These are phyloP conservation scores for Dolomedes plantarius DNA, from an alignment of 2,888 invertebrate species.

Conservation along the genomic window DNA sequence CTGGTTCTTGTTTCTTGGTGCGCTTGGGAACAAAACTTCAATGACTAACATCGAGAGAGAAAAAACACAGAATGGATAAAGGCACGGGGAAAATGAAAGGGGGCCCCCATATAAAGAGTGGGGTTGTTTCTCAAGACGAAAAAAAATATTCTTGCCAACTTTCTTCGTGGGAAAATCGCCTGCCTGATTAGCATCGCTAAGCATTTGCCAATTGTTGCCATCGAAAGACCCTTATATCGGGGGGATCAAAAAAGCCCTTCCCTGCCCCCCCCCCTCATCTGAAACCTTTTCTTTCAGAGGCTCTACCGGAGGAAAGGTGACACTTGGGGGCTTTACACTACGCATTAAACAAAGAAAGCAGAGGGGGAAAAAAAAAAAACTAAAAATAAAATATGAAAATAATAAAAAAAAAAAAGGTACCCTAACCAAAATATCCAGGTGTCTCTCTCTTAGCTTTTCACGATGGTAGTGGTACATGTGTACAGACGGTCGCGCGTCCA, in stretches of 20 bases:
- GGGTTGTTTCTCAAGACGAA: constrained; percentile 27
- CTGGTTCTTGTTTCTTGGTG: constrained; percentile 54
- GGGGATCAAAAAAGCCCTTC: too few species aligned
- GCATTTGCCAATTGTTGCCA: constrained; percentile 52
- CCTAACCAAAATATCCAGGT: constrained; percentile 60
- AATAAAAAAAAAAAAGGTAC: constrained; percentile 20
- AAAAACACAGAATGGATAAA: constrained; percentile 25
- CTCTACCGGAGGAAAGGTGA: constrained; percentile 39
- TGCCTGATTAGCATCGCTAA: constrained; percentile 63
- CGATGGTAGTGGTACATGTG: constrained; percentile 1
- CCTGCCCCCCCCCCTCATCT: constrained; percentile 1
- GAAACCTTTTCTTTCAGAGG: constrained; percentile 25
- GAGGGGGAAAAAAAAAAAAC: constrained; percentile 30
- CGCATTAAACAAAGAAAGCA: constrained; percentile 53
- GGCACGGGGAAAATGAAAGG: constrained; percentile 19
- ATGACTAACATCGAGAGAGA: constrained; percentile 54
- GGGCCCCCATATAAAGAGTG: background rate
- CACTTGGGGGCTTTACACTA: constrained; percentile 28
- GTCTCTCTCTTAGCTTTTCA: constrained; percentile 21
- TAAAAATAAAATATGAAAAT: constrained; percentile 23
- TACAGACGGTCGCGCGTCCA: constrained; percentile 2
- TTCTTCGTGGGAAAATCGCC: constrained; percentile 55
- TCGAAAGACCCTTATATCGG: constrained; percentile 21
- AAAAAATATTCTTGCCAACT: constrained; percentile 3
- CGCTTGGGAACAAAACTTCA: constrained; percentile 64